Conservation (phyloP, 2,888 invertebrate species). For the Argyresthia albistria region DNA sequence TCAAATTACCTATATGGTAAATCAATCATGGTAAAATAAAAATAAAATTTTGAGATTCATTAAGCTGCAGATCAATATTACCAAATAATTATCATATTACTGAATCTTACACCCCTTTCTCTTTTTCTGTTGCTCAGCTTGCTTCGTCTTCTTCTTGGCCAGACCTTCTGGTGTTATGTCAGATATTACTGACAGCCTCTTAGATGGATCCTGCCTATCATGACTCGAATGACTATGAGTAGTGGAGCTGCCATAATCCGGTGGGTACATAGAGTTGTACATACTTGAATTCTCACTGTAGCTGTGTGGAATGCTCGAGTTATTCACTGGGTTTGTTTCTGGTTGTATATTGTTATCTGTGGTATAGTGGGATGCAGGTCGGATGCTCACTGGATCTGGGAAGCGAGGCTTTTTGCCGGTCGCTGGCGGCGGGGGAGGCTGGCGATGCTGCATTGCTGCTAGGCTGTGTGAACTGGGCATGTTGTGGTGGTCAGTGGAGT, state of each 20-base stretch:
- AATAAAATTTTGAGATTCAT: too few relatives aligned
- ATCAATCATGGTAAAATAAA: too few relatives aligned
- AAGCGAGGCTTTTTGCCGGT: conserved; percentile 58
- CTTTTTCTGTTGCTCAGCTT: conserved; percentile 51
- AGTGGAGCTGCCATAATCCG: conserved; percentile 24
- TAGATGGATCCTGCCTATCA: conserved; percentile 37
- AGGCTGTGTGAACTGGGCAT: conserved; percentile 17
- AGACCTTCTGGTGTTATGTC: conserved; percentile 59
- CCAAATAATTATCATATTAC: conserved; percentile 15
- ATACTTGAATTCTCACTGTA: conserved; percentile 59
- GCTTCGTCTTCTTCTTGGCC: conserved; percentile 55
- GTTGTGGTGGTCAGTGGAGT: conserved; percentile 4
- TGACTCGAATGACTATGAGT: conserved; percentile 16
- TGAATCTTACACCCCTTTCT: conserved; percentile 62
- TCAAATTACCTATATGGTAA: too few relatives aligned
- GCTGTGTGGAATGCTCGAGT: conserved; percentile 39
- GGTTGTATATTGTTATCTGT: conserved; percentile 22
- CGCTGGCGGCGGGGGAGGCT: conserved; percentile 53
- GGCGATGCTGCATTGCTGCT: conserved; percentile 39
- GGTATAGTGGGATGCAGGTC: conserved; percentile 61
- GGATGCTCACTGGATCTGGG: conserved; percentile 58
- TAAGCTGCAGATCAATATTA: too few relatives aligned
- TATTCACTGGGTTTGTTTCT: background rate
- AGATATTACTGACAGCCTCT: conserved; percentile 58
- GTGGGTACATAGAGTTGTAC: conserved; percentile 47